Conservation (phyloP, 2,113 vertebrate species). For the Kryptolebias marmoratus region DNA sequence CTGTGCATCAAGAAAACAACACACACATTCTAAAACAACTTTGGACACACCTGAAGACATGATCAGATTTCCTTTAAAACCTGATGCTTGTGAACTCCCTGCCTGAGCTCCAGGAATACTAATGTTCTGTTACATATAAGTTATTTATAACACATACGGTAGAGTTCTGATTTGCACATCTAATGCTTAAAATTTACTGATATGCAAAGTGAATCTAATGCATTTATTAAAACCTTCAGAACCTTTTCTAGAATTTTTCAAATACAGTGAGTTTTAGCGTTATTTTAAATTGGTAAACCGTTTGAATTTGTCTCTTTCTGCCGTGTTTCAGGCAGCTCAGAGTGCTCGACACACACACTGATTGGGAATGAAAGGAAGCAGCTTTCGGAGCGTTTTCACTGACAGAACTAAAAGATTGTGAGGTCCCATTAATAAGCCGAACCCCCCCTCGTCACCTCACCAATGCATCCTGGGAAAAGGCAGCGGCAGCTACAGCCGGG, state of each 20-base stretch:
- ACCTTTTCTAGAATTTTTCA: not conserved
- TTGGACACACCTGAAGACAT: not conserved
- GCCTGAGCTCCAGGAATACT: not conserved
- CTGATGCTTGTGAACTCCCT: not conserved
- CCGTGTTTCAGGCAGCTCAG: not conserved
- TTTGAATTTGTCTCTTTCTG: not conserved
- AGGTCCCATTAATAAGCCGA: slow-evolving; percentile 62
- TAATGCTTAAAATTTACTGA: not conserved
- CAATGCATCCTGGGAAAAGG: slow-evolving; percentile 67
- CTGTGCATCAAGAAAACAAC: no score
- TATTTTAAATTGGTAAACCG: not conserved
- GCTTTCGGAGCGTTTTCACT: slow-evolving; percentile 17
- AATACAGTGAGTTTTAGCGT: no score
- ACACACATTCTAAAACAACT: not conserved
- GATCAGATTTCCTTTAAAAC: no score
- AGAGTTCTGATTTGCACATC: slow-evolving; percentile 2
- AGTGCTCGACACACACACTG: not conserved
- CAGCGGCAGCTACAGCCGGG: slow-evolving; percentile 53
- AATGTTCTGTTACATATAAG: slow-evolving; percentile 2
- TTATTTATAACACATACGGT: not conserved
- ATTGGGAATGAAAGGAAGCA: slow-evolving; percentile 1
- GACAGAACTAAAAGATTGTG: slow-evolving; percentile 56
- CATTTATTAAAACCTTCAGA: slow-evolving; percentile 7
- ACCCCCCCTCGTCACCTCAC: slow-evolving; percentile 15
- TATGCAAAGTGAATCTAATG: not conserved